Base-by-base conservation (phyloP, 2,113 vertebrate genomes). In the Sakesphorus luctuosus region DNA sequence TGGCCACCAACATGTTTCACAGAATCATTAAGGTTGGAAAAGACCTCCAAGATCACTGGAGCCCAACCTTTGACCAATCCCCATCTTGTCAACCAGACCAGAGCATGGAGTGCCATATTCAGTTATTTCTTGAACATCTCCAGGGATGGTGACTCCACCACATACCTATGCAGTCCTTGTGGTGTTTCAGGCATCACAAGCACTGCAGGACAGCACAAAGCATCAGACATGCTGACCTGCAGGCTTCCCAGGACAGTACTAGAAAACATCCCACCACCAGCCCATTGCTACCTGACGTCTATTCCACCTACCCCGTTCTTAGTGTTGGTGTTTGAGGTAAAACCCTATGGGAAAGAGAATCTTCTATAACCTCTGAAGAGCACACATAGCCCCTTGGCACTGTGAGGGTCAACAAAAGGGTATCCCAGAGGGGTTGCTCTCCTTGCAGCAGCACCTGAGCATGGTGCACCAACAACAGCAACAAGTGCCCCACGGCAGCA, bases 331-430 rank as follows among this genome's bases (percentile, higher is more conserved):
- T n/a, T 59, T 24, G 56, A 2, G 28, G 9, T 43, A 24, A 46
- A 73, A 76, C 9, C 14, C 55, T 0, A 0, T 0, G 3, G 43
- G 31, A 52, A 21, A 36, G 26, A 71, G 31, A 33, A 46, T 28
- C 73, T 53, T 47, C 24, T 6, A 71, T 13, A 33, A 29, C 29
- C 29, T 43, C 11, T 15, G 36, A 43, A 66, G 43, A 68, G 52
- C n/a, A 43, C 52, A 3, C 68, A 36, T 14, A 82, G 46, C 12
- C 59, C 61, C 46, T n/a, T 13, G 35, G 73, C 65, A 52, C 46
- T 29, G 17, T 43, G 62, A 88, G 18, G 23, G 6, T 5, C 46
- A 40, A 5, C 28, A 25, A 15, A n/a, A 31, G 24, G 75, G 28
- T 2, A 38, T 6, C 8, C 17, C 2, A 0, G 26, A 25, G 26